These are phyloP conservation scores for Ophiothrix spiculata DNA, from an alignment of 35 echinoderm and acorn worm species.

Conservation along the genomic window DNA sequence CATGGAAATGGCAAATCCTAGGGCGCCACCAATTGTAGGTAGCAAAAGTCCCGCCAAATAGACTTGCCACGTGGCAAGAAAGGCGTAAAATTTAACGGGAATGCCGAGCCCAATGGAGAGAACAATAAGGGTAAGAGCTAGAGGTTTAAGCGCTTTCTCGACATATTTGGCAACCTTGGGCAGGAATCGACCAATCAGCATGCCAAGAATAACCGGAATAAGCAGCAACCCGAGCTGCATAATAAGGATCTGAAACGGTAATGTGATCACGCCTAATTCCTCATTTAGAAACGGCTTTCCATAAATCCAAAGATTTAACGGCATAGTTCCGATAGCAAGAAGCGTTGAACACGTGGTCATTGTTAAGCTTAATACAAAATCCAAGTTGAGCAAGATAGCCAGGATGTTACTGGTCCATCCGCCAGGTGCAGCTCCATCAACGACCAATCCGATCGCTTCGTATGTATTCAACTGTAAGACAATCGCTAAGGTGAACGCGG, in stretches of 20 bases:
- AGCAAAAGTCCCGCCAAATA: background rate
- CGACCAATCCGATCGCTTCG: background rate
- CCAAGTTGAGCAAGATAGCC: background rate
- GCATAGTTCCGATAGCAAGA: slow-evolving; percentile 32
- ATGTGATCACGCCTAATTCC: background rate
- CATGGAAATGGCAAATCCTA: background rate
- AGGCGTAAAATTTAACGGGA: background rate
- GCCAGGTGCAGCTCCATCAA: background rate
- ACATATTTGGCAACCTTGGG: background rate
- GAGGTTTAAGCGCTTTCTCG: background rate
- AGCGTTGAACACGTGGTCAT: slow-evolving; percentile 16
- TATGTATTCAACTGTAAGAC: background rate
- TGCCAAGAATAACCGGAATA: background rate
- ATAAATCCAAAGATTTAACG: slow-evolving; percentile 33
- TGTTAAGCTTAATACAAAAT: slow-evolving; percentile 27
- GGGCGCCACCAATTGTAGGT: background rate
- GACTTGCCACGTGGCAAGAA: background rate
- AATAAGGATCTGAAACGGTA: background rate
- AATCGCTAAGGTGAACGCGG: background rate
- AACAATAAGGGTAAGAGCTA: slow-evolving; percentile 2
- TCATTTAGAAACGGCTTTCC: background rate
- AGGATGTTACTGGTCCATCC: slow-evolving; percentile 13
- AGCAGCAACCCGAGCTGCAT: background rate
- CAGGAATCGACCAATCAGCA: background rate
- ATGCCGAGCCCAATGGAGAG: background rate